Evolutionary conservation across 2,888 invertebrate genomes (phyloP).

Genomic region (Drosophila paucipuncta): DNA sequence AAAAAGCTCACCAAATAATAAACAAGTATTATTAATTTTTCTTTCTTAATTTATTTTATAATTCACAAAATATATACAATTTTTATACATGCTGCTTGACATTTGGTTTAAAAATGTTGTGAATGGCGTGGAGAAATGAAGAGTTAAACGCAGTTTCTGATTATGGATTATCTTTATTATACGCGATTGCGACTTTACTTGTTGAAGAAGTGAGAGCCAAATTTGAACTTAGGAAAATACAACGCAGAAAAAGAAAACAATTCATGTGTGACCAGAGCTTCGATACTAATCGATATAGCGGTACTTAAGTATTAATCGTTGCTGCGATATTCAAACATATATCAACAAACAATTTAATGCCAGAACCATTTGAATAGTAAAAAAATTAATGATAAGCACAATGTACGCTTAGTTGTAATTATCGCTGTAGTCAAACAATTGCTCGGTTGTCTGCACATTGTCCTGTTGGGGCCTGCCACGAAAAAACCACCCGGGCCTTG

Average conservation of each 20-base stretch:
- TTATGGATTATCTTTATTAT: too few relatives aligned
- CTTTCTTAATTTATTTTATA: neutral
- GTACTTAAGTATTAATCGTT: too few relatives aligned
- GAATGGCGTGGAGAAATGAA: too few relatives aligned
- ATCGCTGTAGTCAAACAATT: conserved; percentile 25
- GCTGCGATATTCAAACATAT: too few relatives aligned
- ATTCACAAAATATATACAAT: neutral
- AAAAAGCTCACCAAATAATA: neutral
- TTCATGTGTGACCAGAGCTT: too few relatives aligned
- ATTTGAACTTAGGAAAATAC: too few relatives aligned
- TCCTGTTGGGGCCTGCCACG: conserved; percentile 2
- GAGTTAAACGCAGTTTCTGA: too few relatives aligned
- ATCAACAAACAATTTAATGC: neutral
- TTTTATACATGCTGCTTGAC: neutral
- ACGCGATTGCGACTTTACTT: too few relatives aligned
- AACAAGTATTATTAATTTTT: neutral
- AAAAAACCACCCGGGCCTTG: conserved; percentile 17
- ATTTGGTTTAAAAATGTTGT: too few relatives aligned
- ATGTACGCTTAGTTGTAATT: conserved; percentile 33
- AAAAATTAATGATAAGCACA: conserved; percentile 29
- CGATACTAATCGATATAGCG: too few relatives aligned
- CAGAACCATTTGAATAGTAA: conserved; percentile 27
- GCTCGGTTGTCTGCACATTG: neutral
- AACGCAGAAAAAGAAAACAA: too few relatives aligned
- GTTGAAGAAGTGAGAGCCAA: too few relatives aligned